Evolutionary conservation across 2,113 vertebrate species (phyloP), one percentile per base, ranked within the genome.

Genomic region (Mirza zaza): DNA sequence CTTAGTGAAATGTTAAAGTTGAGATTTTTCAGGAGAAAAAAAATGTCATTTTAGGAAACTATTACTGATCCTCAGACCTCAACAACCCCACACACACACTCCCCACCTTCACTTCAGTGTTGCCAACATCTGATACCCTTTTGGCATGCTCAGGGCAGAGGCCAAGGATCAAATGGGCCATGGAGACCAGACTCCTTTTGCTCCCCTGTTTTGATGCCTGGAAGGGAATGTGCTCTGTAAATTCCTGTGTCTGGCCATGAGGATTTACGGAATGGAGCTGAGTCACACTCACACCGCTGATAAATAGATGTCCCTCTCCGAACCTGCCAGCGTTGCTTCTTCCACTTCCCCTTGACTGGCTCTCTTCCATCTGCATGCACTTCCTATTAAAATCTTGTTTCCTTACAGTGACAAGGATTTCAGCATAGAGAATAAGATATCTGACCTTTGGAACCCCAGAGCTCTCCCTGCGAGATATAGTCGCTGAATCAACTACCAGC

Each of bases 251-350:
- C 18, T 61, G 21, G 7, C 1, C 2, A 14, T 18, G 45, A 27
- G 14, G n/a, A 18, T 3, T 23, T 50, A 25, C 21, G 6, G 6
- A 13, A 3, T 5, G 2, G 7, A 25, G 76, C 83, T 45, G 20
- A 89, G 70, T 18, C 13, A 6, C 25, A 17, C 63, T 94, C 63
- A 80, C 10, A 81, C 39, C 42, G 5, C 71, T 21, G 23, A 93
- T 79, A 63, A 92, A 34, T 50, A 87, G 71, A 73, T 4, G 18
- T 29, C 83, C 73, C 17, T 81, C 89, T 97, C 94, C 95, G 82
- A 94, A 91, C 65, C 50, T 23, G 18, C 82, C 86, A n/a, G 5
- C 71, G 23, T 34, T 2, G 20, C 36, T 71, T 91, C 52, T 84
- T 96, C 94, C 68, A 81, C 75, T 93, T 94, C 71, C 86, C 13